A percentile compares a stretch with the other conserved stretches of the same genome.
These are phyloP conservation scores for Polyodon spathula DNA, from an alignment of 2,113 vertebrate species.

Conservation along the genomic window DNA sequence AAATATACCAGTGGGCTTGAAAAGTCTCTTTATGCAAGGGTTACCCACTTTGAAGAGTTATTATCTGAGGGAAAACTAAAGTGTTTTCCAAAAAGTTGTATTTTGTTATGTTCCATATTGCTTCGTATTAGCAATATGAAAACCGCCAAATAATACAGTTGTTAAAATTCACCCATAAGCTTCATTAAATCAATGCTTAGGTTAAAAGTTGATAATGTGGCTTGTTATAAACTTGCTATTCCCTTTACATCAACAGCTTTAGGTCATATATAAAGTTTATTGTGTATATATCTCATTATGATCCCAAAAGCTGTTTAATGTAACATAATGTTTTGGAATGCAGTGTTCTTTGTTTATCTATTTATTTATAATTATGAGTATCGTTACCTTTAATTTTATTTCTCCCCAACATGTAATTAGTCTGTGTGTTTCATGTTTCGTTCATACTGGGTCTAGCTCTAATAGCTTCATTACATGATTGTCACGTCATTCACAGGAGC, in stretches of 20 bases:
- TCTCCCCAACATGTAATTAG: conserved; percentile 40
- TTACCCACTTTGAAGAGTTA: conserved; percentile 6
- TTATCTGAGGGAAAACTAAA: conserved; percentile 3
- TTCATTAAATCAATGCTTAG: conserved; percentile 18
- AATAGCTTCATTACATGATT: conserved; percentile 19
- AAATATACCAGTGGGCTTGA: background rate
- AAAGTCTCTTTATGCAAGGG: background rate
- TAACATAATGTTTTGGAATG: conserved; percentile 31
- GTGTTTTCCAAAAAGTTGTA: conserved; percentile 18
- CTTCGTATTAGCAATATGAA: conserved; percentile 13
- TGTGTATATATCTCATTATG: conserved; percentile 34
- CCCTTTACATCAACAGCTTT: conserved; percentile 43
- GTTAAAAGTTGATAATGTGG: conserved; percentile 26
- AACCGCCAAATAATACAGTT: conserved; percentile 33
- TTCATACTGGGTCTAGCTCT: conserved; percentile 7
- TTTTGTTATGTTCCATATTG: conserved; percentile 27
- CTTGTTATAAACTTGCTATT: conserved; percentile 15
- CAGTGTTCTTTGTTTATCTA: conserved; percentile 34
- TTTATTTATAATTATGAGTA: conserved; percentile 45
- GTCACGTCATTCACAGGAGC: conserved; percentile 25
- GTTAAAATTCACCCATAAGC: conserved; percentile 28
- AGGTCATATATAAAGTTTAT: conserved; percentile 28
- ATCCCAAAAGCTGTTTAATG: conserved; percentile 30
- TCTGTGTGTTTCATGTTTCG: conserved; percentile 25
- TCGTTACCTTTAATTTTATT: conserved; percentile 37